Evolutionary conservation across 2,113 vertebrate genomes (phyloP).

Genomic region (Cyprinodon variegatus): DNA sequence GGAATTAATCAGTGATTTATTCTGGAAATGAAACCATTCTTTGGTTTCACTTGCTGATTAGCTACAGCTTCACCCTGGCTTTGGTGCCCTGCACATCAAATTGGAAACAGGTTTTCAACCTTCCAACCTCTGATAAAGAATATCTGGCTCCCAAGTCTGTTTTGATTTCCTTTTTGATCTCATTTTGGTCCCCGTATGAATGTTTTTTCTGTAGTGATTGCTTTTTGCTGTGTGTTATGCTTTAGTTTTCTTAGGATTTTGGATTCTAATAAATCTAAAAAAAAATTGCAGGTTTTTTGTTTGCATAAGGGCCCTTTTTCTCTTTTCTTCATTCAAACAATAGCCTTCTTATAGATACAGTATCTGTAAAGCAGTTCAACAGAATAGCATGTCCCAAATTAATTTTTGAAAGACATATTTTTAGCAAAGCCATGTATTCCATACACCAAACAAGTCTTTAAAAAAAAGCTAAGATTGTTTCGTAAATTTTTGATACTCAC

Average conservation of each 20-base stretch:
- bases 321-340: not conserved
- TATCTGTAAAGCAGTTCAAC: not conserved
- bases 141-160: conserved; percentile 18
- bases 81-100: conserved; percentile 48
- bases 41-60: conserved; percentile 63
- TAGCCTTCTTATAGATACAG: not conserved
- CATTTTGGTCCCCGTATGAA: conserved; percentile 39
- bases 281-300: not conserved
- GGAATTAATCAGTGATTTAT: conserved; percentile 66
- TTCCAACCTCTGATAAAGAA: conserved; percentile 17
- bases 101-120: conserved; percentile 55
- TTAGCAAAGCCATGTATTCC: too few relatives aligned
- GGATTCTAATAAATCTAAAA: not conserved
- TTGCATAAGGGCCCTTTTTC: not conserved
- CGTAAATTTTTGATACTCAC: not conserved
- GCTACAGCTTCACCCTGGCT: conserved; percentile 44
- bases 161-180: conserved; percentile 17
- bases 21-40: conserved; percentile 62
- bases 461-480: not conserved
- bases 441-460: not conserved
- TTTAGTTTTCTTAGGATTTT: conserved; percentile 10
- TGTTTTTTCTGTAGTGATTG: not conserved
- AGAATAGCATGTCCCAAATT: not conserved
- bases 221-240: not conserved
- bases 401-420: too few relatives aligned